A percentile compares a stretch with the other conserved stretches of the same genome.
Evolutionary conservation across 2,797 vertebrate species (phyloP).

Genomic region (Trematomus bernacchii): DNA sequence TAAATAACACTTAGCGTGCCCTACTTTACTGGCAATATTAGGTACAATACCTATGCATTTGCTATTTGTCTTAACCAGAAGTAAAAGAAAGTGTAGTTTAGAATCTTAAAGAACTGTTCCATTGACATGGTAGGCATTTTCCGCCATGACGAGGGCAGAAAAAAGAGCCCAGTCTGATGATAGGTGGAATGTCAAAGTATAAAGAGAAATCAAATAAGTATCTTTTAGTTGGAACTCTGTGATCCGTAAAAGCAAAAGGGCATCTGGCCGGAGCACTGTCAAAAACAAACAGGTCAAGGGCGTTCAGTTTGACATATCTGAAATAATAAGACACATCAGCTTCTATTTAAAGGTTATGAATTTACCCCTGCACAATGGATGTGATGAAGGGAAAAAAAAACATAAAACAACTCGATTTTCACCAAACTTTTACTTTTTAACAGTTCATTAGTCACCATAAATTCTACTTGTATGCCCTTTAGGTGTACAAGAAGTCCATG

Average conservation of each 20-base stretch:
- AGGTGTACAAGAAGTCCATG: conserved; percentile 35
- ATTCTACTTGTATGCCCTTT: conserved; percentile 35
- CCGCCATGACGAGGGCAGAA: conserved; percentile 6
- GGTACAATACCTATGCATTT: neutral
- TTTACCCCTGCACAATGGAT: neutral
- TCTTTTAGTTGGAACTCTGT: conserved; percentile 25
- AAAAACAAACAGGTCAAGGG: conserved; percentile 53
- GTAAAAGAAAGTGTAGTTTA: neutral
- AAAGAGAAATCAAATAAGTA: conserved; percentile 25
- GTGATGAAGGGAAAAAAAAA: conserved; percentile 28
- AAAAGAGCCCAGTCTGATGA: conserved; percentile 9
- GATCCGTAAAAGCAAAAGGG: conserved; percentile 57
- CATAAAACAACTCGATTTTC: conserved; percentile 6
- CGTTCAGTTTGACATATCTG: conserved; percentile 35
- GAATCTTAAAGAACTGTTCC: conserved; percentile 22
- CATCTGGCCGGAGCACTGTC: conserved; percentile 52
- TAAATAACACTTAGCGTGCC: neutral
- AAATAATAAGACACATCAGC: conserved; percentile 31
- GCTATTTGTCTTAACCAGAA: conserved; percentile 6
- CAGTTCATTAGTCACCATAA: conserved; percentile 46
- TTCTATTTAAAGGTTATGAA: conserved; percentile 60
- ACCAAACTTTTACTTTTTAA: conserved; percentile 44
- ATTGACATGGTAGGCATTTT: conserved; percentile 13
- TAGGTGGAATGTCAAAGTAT: conserved; percentile 57
- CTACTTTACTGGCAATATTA: neutral